Evolutionary conservation across 2,888 invertebrate genomes (phyloP), one percentile per base, ranked within the genome.

Genomic region (Flexamia atlantica): DNA sequence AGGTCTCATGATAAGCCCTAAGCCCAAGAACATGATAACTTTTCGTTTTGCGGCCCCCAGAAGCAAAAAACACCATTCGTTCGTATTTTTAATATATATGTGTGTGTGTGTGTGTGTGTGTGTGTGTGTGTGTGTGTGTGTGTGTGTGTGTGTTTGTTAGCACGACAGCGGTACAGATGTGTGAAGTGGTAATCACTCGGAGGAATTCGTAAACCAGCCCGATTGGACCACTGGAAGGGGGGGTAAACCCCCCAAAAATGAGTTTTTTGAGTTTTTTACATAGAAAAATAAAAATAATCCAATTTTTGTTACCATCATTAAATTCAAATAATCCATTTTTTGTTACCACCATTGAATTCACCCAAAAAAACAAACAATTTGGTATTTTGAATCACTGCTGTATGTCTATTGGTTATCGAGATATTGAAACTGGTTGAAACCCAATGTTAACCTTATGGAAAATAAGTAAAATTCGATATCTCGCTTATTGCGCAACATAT

Each of bases 61-160:
- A 46, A 2, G 46, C 46, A 7, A 46, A 46, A 46, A 46, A 46
- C 46, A 46, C 12, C n/a, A 46, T 12, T 46, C 12, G n/a, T 46
- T 46, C 12, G 17, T 12, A 46, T 46, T 46, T 46, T 17, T 46
- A 46, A 57, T 57, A 57, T 57, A 57, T 57, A 57, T 57, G 23
- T 57, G 23, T 57, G 23, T 57, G 23, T 57, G 23, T 57, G 23
- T 57, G 23, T 57, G 12, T 57, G 57, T 57, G 57, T 57, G 57
- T 57, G 57, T 57, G 57, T 57, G 57, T 57, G 57, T 57, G 57
- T 57, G 57, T 57, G 57, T 57, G 57, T 57, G 57, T 57, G 57
- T 57, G 57, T 57, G 57, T 57, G 57, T 57, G 57, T 57, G 57
- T 57, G 57, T 57, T 23, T 12, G 57, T 57, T 1, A 57, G 23